Evolutionary conservation across 2,888 invertebrate genomes (phyloP).

Genomic region (Tanytarsus gracilentus): DNA sequence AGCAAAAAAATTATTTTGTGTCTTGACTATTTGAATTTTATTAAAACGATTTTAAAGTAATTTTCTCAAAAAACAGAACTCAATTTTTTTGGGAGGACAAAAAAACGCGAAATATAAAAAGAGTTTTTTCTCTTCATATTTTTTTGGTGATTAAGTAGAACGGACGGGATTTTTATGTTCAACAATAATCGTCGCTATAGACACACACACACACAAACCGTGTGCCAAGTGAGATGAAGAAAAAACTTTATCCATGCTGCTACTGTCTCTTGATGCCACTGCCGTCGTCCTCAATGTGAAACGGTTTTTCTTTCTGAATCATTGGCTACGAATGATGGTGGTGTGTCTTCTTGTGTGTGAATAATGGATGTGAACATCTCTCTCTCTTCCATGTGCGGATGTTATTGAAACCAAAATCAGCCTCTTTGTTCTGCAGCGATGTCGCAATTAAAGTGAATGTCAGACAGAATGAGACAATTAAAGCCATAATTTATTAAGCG

Average conservation of each 20-base stretch:
- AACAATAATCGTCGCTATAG: constrained; percentile 11
- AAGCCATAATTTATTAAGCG: too few relatives aligned
- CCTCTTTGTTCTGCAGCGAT: too few relatives aligned
- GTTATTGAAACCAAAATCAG: background rate
- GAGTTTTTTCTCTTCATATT: background rate
- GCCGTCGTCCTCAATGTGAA: background rate
- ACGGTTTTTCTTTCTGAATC: background rate
- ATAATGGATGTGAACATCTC: background rate
- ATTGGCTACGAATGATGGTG: constrained; percentile 4
- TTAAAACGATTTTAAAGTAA: too few relatives aligned
- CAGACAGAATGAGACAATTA: too few relatives aligned
- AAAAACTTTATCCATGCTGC: constrained; percentile 19
- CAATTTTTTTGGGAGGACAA: background rate
- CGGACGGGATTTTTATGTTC: constrained; percentile 8
- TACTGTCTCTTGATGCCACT: background rate
- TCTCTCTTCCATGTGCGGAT: background rate
- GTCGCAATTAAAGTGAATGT: background rate
- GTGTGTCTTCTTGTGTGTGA: background rate
- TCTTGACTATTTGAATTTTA: too few relatives aligned
- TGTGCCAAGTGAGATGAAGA: constrained; percentile 17
- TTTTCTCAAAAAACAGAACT: background rate
- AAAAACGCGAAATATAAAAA: constrained; percentile 17
- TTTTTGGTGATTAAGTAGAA: constrained; percentile 26
- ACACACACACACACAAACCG: background rate
- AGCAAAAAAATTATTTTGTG: too few relatives aligned